Evolutionary conservation across 2,888 invertebrate species (phyloP).

Genomic region (Latrodectus elegans): DNA sequence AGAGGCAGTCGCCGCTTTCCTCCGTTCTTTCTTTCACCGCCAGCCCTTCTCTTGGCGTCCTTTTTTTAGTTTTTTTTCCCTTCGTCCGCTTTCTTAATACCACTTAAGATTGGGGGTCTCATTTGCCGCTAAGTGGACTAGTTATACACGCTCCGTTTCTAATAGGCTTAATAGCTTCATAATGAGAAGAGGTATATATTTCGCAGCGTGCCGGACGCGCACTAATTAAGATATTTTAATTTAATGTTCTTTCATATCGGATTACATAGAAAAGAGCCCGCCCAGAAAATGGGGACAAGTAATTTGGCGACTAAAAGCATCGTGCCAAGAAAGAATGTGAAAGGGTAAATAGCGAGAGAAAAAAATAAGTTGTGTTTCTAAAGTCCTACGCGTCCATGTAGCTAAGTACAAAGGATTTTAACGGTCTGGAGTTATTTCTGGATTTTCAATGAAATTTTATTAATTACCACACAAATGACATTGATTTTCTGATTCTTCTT

Average conservation of each 20-base stretch:
- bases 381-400: not conserved
- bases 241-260: slow-evolving; percentile 68
- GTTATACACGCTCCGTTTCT: slow-evolving; percentile 67
- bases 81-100: slow-evolving; percentile 48
- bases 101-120: slow-evolving; percentile 57
- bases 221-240: slow-evolving; percentile 69
- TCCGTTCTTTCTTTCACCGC: slow-evolving; percentile 16
- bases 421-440: too few relatives aligned
- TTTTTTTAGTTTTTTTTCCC: slow-evolving; percentile 20
- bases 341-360: slow-evolving; percentile 10
- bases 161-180: slow-evolving; percentile 67
- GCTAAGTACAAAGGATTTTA: not conserved
- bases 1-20: not conserved
- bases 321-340: slow-evolving; percentile 62
- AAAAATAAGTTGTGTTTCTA: not conserved
- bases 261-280: slow-evolving; percentile 44
- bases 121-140: slow-evolving; percentile 61
- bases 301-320: slow-evolving; percentile 30
- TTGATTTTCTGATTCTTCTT: too few relatives aligned
- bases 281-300: slow-evolving; percentile 51
- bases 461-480: too few relatives aligned
- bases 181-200: slow-evolving; percentile 67
- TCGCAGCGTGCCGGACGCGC: slow-evolving; percentile 28
- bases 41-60: not conserved
- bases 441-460: too few relatives aligned